Percentiles rank a stretch among this genome's conserved stretches.
phyloP scores from a whole-genome alignment of 2,888 invertebrate species.

The Drosophila formosana region DNA sequence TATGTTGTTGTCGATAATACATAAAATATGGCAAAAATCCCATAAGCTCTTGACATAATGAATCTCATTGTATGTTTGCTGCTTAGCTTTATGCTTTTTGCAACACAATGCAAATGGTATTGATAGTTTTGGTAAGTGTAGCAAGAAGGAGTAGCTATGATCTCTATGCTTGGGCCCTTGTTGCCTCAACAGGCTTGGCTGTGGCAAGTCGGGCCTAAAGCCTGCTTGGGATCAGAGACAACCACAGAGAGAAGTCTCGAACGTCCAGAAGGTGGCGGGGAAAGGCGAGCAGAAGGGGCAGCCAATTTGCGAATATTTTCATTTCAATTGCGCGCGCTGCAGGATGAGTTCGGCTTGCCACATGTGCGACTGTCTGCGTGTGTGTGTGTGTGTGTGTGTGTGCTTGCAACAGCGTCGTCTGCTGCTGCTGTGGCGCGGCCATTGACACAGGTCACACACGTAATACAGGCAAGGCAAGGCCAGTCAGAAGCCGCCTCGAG shows the following conservation, averaged over 20 bases:
- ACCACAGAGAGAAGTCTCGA: neutral
- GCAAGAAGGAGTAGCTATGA: neutral
- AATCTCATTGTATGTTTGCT: too few species aligned
- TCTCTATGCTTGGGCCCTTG: neutral
- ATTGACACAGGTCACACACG: conserved; percentile 76
- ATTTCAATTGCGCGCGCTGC: conserved; percentile 79
- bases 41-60: too few species aligned
- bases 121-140: neutral
- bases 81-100: too few species aligned
- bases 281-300: conserved; percentile 38
- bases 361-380: conserved; percentile 9
- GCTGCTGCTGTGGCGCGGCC: conserved; percentile 50
- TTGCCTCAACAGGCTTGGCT: conserved; percentile 7
- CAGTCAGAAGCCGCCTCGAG: conserved; percentile 36
- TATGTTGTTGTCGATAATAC: too few species aligned
- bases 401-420: conserved; percentile 5
- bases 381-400: neutral
- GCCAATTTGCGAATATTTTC: conserved; percentile 84
- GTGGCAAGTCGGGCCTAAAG: conserved; percentile 25
- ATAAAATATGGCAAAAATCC: too few species aligned
- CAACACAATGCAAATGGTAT: neutral
- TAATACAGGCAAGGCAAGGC: conserved; percentile 53
- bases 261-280: neutral
- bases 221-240: conserved; percentile 34
- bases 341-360: conserved; percentile 55